Evolutionary conservation across 2,113 vertebrate genomes (phyloP), one percentile per base, ranked within the genome.

Genomic region (Ancistrus triradiatus): DNA sequence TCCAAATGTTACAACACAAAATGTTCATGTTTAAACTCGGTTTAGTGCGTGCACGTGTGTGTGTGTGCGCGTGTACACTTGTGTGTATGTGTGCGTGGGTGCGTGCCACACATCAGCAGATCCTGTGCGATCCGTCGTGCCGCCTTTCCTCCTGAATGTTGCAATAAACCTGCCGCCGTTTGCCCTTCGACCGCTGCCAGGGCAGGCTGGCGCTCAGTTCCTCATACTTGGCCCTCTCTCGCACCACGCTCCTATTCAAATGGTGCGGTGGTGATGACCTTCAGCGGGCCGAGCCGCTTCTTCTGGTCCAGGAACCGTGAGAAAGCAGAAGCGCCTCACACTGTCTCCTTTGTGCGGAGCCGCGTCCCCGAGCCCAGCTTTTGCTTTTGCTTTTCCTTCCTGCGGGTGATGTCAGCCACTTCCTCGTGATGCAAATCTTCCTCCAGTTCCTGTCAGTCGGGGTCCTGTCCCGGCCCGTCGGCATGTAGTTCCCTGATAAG

Each of bases 401-500:
- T 17, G 42, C 5, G 21, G 28, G 18, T 50, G 18, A 31, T 59
- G 38, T 15, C 37, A 17, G 25, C 19, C 19, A 35, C 40, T 63
- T 72, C 63, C 63, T 62, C 19, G 27, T 18, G 10, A 68, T 63
- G 70, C 70, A 68, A 72, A 67, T 67, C 6, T 10, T 49, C n/a
- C 57, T 55, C 51, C 25, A 44, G 42, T 42, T 24, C 28, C 50
- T n/a, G 64, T 40, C 59, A 6, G 3, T 42, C 38, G 6, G 38
- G n/a, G 6, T 42, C 38, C 11, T 15, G 11, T 5, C 38, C 13
- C n/a, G 10, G 28, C 9, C 37, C 22, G 82, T 86, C 84, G 84
- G 80, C 81, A 83, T 86, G 68, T 72, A 58, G 50, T 78, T 80
- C 74, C 69, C 73, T 66, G 67, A 52, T 63, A 63, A 21, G 60